Evolutionary conservation across 1,140 invertebrate genomes (phyloP), one percentile per base, ranked within the genome.

Genomic region (Dryas iulia): DNA sequence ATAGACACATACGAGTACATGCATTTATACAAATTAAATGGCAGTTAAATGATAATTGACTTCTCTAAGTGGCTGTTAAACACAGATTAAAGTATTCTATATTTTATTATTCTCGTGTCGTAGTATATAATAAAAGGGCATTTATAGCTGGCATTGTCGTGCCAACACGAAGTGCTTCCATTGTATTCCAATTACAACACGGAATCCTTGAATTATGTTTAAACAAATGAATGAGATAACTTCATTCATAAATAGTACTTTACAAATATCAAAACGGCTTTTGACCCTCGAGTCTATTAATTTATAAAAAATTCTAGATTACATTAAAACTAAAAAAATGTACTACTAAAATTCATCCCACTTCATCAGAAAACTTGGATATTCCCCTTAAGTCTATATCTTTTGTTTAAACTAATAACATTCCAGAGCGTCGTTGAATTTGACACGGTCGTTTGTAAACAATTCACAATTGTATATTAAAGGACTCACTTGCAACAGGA

Each of bases 401-500:
- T n/a, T 39, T 39, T 18, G 14, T 39, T 14, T 7, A 39, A 8
- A 21, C 14, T 12, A 10, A 54, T 62, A 69, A 69, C 54, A 53
- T 69, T 70, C 68, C 68, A 70, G 68, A 54, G 25, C 39, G 24
- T 65, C 58, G 57, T 70, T 64, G 68, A 60, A 70, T 68, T 39
- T 47, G 73, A 62, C 54, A 64, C 58, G 63, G 23, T 33, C 60
- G 57, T 59, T 67, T 47, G 68, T 58, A 71, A 58, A 61, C 65
- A 76, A 73, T 72, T 70, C 60, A 61, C 65, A 76, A 73, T 72
- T 70, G 71, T 84, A 78, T 77, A 74, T 71, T 67, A 78, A 81
- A 83, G 63, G 61, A 91, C 89, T 91, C 87, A 91, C 89, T 90
- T 91, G 89, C 71, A 86, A 59, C 86, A 91, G 87, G 87, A 90